Evolutionary conservation across 2,888 invertebrate genomes (phyloP).

Genomic region (Eristalinus aeneus): DNA sequence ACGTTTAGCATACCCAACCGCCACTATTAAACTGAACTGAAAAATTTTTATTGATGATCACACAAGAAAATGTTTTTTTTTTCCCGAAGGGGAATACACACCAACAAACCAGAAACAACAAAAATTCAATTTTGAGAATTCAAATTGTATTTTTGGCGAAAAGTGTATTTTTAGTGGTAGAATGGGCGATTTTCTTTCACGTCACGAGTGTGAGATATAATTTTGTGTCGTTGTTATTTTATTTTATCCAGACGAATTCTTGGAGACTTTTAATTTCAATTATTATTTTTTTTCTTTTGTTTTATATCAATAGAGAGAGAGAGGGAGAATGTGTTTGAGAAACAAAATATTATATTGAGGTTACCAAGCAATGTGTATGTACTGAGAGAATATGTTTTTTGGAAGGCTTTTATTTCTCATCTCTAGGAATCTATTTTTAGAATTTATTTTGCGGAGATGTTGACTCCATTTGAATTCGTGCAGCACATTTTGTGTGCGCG

Average conservation of each 20-base stretch:
- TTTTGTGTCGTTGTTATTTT: conserved; percentile 6
- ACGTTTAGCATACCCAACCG: conserved; percentile 48
- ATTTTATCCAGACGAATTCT: conserved; percentile 32
- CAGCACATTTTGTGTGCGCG: conserved; percentile 39
- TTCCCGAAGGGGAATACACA: background rate
- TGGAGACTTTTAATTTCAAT: conserved; percentile 30
- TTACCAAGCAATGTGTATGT: background rate
- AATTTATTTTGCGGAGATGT: conserved; percentile 40
- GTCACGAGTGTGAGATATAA: conserved; percentile 43
- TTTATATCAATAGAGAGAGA: conserved; percentile 6
- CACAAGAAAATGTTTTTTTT: conserved; percentile 37
- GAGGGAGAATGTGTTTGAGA: background rate
- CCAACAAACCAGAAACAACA: background rate
- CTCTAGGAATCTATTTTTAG: conserved; percentile 15
- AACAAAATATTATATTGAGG: background rate
- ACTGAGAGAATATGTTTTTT: conserved; percentile 5
- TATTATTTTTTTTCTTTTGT: background rate
- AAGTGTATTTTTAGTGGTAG: conserved; percentile 73
- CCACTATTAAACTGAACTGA: conserved; percentile 54
- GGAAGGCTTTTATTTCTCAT: background rate
- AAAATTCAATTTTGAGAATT: conserved; percentile 40
- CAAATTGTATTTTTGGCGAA: conserved; percentile 73
- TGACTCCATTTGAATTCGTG: conserved; percentile 34
- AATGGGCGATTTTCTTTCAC: conserved; percentile 65
- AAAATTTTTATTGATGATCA: conserved; percentile 54